Evolutionary conservation across 2,113 vertebrate genomes (phyloP).

Genomic region (Otolemur garnettii): DNA sequence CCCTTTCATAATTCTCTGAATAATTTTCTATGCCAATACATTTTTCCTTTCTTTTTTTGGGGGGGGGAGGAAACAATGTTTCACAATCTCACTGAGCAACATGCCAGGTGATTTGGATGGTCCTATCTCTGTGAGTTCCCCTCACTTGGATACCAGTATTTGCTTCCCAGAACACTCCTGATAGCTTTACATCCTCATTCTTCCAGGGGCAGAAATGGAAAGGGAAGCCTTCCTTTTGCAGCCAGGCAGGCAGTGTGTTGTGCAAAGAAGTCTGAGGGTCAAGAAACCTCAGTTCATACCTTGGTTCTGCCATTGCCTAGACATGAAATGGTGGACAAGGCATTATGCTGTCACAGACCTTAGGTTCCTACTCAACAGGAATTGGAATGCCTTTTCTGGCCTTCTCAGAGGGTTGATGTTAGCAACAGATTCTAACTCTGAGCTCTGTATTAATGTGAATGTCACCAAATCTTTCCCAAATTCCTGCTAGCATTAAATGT

Average conservation of each 20-base stretch:
- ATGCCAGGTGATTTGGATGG: neutral
- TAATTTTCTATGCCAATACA: neutral
- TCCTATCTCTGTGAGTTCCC: neutral
- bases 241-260: too few species aligned
- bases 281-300: neutral
- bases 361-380: neutral
- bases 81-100: neutral
- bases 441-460: neutral
- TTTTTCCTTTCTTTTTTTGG: neutral
- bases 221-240: neutral
- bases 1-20: neutral
- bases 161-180: neutral
- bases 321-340: neutral
- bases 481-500: neutral
- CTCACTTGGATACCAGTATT: neutral
- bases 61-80: neutral
- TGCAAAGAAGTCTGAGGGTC: neutral
- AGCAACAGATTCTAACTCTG: neutral
- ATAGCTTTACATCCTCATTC: neutral
- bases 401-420: neutral
- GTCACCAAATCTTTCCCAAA: constrained; percentile 14
- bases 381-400: neutral
- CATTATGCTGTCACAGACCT: neutral
- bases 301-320: neutral
- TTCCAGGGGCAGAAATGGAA: neutral